Percentiles rank a stretch among this genome's conserved stretches.
Conservation (phyloP, 2,888 invertebrate genomes). For the Aleiodes leptofemur region DNA sequence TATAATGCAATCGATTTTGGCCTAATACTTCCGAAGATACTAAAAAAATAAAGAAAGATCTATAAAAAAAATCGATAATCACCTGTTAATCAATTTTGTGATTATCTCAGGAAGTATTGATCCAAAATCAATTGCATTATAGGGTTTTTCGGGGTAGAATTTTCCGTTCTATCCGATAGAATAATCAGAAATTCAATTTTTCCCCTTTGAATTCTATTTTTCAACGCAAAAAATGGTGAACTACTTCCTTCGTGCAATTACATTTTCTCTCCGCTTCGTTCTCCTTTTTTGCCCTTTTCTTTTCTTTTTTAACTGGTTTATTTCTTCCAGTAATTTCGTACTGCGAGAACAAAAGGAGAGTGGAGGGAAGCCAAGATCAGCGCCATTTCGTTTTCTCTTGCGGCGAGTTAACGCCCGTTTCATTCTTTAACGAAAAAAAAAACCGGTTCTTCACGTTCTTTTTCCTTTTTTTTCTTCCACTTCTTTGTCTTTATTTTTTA, state of each 20-base stretch:
- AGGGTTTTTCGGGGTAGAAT: too few species aligned
- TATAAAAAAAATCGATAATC: too few species aligned
- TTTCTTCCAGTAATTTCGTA: slow-evolving; percentile 41
- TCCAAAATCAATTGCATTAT: too few species aligned
- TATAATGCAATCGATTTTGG: too few species aligned
- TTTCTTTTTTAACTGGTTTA: neutral
- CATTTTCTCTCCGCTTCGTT: slow-evolving; percentile 36
- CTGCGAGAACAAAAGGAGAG: slow-evolving; percentile 38
- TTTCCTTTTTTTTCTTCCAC: slow-evolving; percentile 8
- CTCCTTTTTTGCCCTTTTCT: neutral
- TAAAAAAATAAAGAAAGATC: too few species aligned
- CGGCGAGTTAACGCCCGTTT: slow-evolving; percentile 49
- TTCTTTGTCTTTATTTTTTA: slow-evolving; percentile 15
- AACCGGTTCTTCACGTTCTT: slow-evolving; percentile 42
- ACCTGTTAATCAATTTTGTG: too few species aligned
- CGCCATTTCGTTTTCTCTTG: slow-evolving; percentile 48
- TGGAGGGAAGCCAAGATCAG: slow-evolving; percentile 38
- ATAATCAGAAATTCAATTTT: too few species aligned
- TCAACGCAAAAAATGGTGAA: neutral
- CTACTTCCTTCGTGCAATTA: slow-evolving; percentile 40
- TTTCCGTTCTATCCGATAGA: too few species aligned
- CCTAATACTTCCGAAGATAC: too few species aligned
- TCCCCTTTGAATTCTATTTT: too few species aligned
- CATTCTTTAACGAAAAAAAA: slow-evolving; percentile 41
- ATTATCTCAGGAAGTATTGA: too few species aligned